Evolutionary conservation across 1,140 invertebrate genomes (phyloP).

Genomic region (Drosophila kanapiae): DNA sequence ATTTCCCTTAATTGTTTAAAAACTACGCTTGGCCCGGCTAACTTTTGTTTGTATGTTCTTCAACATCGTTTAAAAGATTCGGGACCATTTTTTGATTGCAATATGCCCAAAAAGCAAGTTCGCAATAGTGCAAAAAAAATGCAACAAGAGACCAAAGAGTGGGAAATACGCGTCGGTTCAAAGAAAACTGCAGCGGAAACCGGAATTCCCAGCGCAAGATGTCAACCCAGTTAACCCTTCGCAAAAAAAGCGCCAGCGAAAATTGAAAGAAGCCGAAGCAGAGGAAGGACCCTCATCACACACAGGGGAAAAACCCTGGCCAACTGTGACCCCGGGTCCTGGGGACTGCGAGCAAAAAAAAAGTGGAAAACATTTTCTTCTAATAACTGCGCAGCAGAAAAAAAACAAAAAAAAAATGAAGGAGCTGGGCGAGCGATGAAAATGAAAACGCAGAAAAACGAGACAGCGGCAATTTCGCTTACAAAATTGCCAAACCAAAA

Average conservation of each 20-base stretch:
- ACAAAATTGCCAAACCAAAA: conserved; percentile 83
- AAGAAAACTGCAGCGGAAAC: conserved; percentile 81
- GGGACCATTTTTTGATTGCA: conserved; percentile 11
- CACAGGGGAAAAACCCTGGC: conserved; percentile 49
- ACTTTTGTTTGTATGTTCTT: background rate
- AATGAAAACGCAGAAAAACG: conserved; percentile 68
- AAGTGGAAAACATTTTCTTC: conserved; percentile 71
- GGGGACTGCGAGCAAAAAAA: conserved; percentile 25
- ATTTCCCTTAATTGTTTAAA: background rate
- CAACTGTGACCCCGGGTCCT: conserved; percentile 68
- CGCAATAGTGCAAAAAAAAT: conserved; percentile 35
- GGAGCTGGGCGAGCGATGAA: conserved; percentile 29
- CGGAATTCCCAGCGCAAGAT: conserved; percentile 80
- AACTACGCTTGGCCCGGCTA: too few relatives aligned
- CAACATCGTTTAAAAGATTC: conserved; percentile 7
- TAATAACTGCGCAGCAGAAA: conserved; percentile 76
- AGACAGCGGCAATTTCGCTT: conserved; percentile 82
- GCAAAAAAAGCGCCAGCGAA: conserved; percentile 48
- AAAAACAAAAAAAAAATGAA: conserved; percentile 20
- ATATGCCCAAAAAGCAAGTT: conserved; percentile 33
- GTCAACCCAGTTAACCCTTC: conserved; percentile 64
- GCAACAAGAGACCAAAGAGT: conserved; percentile 40
- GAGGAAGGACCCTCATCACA: conserved; percentile 74
- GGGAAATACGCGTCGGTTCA: conserved; percentile 52
- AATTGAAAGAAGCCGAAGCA: conserved; percentile 38